A percentile compares a stretch with the other conserved stretches of the same genome.
Conservation (phyloP, 1,140 invertebrate genomes). For the Bombus confusus region DNA sequence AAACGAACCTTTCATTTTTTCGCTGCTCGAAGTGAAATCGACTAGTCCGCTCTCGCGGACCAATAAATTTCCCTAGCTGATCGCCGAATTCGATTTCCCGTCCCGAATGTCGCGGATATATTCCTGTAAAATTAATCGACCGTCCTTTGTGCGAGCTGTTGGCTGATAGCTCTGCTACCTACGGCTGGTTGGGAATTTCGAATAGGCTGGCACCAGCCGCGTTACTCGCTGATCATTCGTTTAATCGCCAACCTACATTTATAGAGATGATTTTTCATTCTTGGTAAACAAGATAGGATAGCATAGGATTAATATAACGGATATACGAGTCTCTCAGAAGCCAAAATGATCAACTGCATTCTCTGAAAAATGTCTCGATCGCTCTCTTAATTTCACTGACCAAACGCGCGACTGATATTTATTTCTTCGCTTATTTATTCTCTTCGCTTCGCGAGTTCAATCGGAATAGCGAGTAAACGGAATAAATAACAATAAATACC, state of each 20-base stretch:
- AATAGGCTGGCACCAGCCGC: not conserved
- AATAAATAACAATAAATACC: too few relatives aligned
- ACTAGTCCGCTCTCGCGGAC: not conserved
- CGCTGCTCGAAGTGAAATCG: conserved; percentile 1
- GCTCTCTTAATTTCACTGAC: too few relatives aligned
- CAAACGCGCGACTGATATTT: too few relatives aligned
- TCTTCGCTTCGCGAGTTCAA: too few relatives aligned
- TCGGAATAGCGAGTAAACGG: too few relatives aligned
- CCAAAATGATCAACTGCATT: too few relatives aligned
- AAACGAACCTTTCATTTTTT: not conserved
- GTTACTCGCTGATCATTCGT: not conserved
- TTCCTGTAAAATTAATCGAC: conserved; percentile 26
- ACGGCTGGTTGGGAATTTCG: not conserved
- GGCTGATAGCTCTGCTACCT: not conserved
- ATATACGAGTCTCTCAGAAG: too few relatives aligned
- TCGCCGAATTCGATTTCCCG: conserved; percentile 19
- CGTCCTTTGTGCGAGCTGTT: not conserved
- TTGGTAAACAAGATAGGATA: too few relatives aligned
- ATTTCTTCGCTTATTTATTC: too few relatives aligned
- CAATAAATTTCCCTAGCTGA: conserved; percentile 17
- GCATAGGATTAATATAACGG: too few relatives aligned
- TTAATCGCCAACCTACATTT: not conserved
- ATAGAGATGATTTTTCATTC: not conserved
- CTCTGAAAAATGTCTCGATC: too few relatives aligned
- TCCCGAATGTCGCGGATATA: not conserved